Evolutionary conservation across 2,113 vertebrate genomes (phyloP), one percentile per base, ranked within the genome.

Genomic region (Numida meleagris): DNA sequence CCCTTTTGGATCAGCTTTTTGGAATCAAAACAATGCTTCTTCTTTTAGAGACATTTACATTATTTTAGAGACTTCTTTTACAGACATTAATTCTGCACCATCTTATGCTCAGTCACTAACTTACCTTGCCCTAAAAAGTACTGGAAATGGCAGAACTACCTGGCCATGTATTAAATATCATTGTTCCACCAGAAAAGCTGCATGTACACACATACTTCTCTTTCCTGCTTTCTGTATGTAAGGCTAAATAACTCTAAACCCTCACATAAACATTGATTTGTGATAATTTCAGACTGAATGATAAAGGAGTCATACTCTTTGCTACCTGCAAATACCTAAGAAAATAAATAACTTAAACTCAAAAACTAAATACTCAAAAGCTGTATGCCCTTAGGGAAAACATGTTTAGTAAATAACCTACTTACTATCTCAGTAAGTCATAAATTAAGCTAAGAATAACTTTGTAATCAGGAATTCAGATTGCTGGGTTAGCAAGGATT

Each of bases 101-200:
- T 58, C 79, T 34, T 78, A 77, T 1, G 65, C 90, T 91, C 88
- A 89, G 50, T 91, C 82, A 85, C 63, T 76, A 95, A n/a, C 20
- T 68, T 34, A 68, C 33, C 24, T 46, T 80, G 68, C n/a, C 70
- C 65, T 50, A 10, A 77, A 70, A 77, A 63, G 62, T n/a, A 7
- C 24, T 82, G 38, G 77, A 92, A 92, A 92, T 5, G 10, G 48
- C 29, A 93, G 45, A 43, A 46, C 34, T 87, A 91, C 31, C 16
- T 66, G 42, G 36, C 61, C 34, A 18, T 42, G 10, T 17, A 66
- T 53, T 88, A 72, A 75, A 66, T 38, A 75, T 5, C 89, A 12
- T 1, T 27, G 14, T 21, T 75, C 23, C 4, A 57, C 43, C 48
- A 75, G 73, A 63, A 80, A 50, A n/a, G 10, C 15, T 46, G 6